Base-by-base conservation (phyloP, 2,888 invertebrate species). In the Drosophila meridionalis region DNA sequence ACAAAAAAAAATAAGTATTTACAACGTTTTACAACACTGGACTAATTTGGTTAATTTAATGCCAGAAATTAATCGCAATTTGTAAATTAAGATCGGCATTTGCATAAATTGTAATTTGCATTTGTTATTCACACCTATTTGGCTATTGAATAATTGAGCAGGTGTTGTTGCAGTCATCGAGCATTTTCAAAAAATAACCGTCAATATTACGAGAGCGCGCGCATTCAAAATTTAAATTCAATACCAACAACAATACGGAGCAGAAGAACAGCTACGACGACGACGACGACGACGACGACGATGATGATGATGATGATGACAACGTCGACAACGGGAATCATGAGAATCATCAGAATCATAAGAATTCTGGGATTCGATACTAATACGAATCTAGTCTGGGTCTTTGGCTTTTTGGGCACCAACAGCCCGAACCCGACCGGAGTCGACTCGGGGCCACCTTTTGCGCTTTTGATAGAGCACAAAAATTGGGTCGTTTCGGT, bases 141-240 rank as follows among this genome's bases (percentile, higher is more conserved):
- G 12, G n/a, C 64, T 61, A 78, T 73, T 85, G 69, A 70, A 53
- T 85, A 82, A 73, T 74, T 76, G 70, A 72, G 26, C 56, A 36
- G 36, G 45, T 32, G 45, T 52, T 32, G 45, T 52, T 62, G 62
- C 47, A 11, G n/a, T 45, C 26, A 40, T 8, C 20, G 50, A 34
- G 59, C 59, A 73, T 75, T 79, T 86, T 91, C 91, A 87, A 87
- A 87, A 87, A 83, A 78, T 87, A 87, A 87, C 87, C 90, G 87
- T 90, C 91, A 86, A 78, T 83, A 86, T 79, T 73, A 81, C 74
- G 90, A 88, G 87, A 88, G 87, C 87, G 86, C 91, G 88, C 90
- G 58, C 78, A 90, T 87, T 87, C 90, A 88, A 90, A 87, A 89
- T 89, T 85, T 85, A 74, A 85, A 82, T 84, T 73, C 89, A 76